Evolutionary conservation across 2,888 invertebrate genomes (phyloP), one percentile per base, ranked within the genome.

Genomic region (Habrosyne pyritoides): DNA sequence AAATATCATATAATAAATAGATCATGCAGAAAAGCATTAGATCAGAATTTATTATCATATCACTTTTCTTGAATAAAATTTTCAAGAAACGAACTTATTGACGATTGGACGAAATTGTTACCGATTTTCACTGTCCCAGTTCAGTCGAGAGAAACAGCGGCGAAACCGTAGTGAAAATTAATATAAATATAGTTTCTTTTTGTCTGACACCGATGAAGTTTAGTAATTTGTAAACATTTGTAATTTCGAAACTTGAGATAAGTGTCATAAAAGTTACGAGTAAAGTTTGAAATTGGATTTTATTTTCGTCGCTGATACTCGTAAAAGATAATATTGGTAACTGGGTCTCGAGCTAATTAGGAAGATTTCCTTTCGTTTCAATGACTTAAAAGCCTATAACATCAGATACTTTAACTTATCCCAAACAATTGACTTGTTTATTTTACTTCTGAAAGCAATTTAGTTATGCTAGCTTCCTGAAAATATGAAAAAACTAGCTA

Each of bases 241-340:
- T 66, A 67, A 61, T 64, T 59, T 49, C 55, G 33, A 18, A 56
- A 56, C 52, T 56, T 59, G 47, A 57, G 21, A 24, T 21, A 54
- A 52, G 53, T 55, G 55, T 56, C 67, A 53, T 50, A 50, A 50
- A 28, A 50, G 61, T 52, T 67, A 64, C 64, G 55, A 56, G 56
- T 56, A 60, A 60, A 66, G 57, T 67, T 67, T 56, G 55, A 56
- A 61, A 67, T 66, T 67, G 61, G 55, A 22, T 64, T 58, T 63
- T 18, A 63, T 66, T 67, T 64, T 46, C 14, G 21, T 10, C 28
- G 21, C 22, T 47, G 21, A 26, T 33, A 33, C 22, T 21, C 33
- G 21, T 47, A 33, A 53, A 53, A 33, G 22, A 14, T 33, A 53
- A 61, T 54, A 57, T 54, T 36, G 66, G 59, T 59, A 58, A 58